Evolutionary conservation across 2,797 vertebrate genomes (phyloP).

Genomic region (Etheostoma nigrum): DNA sequence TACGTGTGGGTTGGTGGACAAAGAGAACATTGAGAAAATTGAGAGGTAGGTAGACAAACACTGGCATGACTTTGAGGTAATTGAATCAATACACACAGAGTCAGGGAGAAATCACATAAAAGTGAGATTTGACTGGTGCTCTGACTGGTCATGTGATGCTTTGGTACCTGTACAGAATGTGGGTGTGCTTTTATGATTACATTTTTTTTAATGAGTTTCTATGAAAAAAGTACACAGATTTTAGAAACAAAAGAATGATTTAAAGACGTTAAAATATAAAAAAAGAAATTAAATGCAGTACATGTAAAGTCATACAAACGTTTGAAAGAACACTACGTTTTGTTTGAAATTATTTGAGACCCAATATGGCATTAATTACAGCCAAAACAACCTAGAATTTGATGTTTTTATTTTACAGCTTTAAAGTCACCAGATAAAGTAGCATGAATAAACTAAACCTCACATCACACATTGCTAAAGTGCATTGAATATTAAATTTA

Average conservation of each 20-base stretch:
- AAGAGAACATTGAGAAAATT: slow-evolving; percentile 40
- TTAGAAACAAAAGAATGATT: neutral
- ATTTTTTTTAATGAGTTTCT: neutral
- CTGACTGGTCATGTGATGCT: slow-evolving; percentile 11
- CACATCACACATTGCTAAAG: neutral
- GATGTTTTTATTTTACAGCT: neutral
- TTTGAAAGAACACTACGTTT: neutral
- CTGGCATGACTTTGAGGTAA: slow-evolving; percentile 64
- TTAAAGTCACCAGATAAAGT: neutral
- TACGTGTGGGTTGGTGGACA: slow-evolving; percentile 30
- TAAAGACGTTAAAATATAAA: neutral
- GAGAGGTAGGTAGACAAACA: slow-evolving; percentile 40
- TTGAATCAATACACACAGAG: slow-evolving; percentile 65
- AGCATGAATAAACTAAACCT: neutral
- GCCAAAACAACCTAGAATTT: neutral
- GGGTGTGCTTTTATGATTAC: neutral
- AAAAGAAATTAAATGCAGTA: too few relatives aligned
- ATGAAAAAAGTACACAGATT: neutral
- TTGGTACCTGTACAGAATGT: neutral
- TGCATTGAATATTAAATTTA: slow-evolving; percentile 11
- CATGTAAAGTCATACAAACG: too few relatives aligned
- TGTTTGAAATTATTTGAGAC: neutral
- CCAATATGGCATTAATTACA: slow-evolving; percentile 4
- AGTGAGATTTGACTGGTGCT: slow-evolving; percentile 14
- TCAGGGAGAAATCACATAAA: slow-evolving; percentile 55